Evolutionary conservation across 2,888 invertebrate species (phyloP).

Genomic region (Ichneumoninae sp.): DNA sequence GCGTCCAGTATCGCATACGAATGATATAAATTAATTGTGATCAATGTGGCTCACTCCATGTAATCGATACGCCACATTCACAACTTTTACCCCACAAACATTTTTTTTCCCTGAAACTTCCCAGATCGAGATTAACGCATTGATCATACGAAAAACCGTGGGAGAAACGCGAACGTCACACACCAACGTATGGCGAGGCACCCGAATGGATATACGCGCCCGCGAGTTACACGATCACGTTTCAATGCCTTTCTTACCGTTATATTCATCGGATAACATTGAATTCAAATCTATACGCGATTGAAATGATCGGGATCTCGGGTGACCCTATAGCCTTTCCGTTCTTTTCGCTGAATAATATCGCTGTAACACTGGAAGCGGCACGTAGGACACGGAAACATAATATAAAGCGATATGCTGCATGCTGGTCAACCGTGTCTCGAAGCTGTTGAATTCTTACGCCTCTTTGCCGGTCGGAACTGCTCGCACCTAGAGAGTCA

Average conservation of each 20-base stretch:
- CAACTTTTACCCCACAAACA: neutral
- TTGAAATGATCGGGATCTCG: slow-evolving; percentile 57
- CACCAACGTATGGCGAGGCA: neutral
- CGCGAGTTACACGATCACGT: slow-evolving; percentile 46
- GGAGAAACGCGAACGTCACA: slow-evolving; percentile 39
- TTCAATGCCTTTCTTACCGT: slow-evolving; percentile 38
- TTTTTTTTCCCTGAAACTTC: neutral
- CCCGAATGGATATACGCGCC: neutral
- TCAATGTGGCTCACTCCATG: no score
- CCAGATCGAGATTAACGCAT: slow-evolving; percentile 21
- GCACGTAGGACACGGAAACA: slow-evolving; percentile 27
- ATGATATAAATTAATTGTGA: no score
- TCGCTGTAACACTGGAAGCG: slow-evolving; percentile 51
- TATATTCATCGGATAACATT: slow-evolving; percentile 61
- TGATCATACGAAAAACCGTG: slow-evolving; percentile 48
- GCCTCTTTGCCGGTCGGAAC: neutral
- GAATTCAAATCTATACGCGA: slow-evolving; percentile 61
- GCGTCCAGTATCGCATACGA: no score
- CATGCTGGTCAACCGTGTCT: neutral
- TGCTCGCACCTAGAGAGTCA: neutral
- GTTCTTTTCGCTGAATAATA: slow-evolving; percentile 35
- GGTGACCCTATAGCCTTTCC: slow-evolving; percentile 46
- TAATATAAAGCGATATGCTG: slow-evolving; percentile 40
- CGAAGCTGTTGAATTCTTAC: slow-evolving; percentile 15
- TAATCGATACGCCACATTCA: neutral